These are phyloP conservation scores for Meles meles DNA, from an alignment of 2,113 vertebrate genomes.

Conservation along the genomic window DNA sequence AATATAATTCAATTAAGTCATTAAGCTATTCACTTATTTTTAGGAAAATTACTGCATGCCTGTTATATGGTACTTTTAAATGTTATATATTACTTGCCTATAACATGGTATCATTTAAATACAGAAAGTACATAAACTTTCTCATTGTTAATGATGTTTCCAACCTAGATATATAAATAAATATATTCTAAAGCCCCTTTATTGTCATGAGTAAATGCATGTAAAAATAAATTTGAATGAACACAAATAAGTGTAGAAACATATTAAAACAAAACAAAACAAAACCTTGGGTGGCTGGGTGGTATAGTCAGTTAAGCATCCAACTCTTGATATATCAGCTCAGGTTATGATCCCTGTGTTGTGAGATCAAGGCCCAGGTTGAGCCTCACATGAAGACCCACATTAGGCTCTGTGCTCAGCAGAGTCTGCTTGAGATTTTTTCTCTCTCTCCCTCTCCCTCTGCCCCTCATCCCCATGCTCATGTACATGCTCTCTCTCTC, in stretches of 20 bases:
- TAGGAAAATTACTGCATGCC: neutral
- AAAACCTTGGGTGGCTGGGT: neutral
- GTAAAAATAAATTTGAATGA: neutral
- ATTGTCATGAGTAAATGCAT: neutral
- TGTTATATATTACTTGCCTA: neutral
- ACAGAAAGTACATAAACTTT: neutral
- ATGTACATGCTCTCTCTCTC: neutral
- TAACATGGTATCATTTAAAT: neutral
- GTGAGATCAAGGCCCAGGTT: neutral
- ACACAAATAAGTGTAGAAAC: neutral
- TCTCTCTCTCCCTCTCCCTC: neutral
- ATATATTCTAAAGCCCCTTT: neutral
- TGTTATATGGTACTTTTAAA: neutral
- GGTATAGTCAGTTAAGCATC: neutral
- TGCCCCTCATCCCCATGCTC: neutral
- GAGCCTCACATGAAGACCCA: neutral
- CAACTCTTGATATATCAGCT: neutral
- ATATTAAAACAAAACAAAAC: neutral
- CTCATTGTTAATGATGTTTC: neutral
- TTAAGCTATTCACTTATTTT: neutral
- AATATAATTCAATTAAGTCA: neutral
- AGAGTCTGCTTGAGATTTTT: neutral
- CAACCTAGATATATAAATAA: neutral
- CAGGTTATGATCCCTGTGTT: neutral
- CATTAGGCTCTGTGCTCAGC: neutral